Percentiles rank a stretch among this genome's conserved stretches.
Evolutionary conservation across 2,888 invertebrate genomes (phyloP).

Genomic region (Xiphydria camelus): DNA sequence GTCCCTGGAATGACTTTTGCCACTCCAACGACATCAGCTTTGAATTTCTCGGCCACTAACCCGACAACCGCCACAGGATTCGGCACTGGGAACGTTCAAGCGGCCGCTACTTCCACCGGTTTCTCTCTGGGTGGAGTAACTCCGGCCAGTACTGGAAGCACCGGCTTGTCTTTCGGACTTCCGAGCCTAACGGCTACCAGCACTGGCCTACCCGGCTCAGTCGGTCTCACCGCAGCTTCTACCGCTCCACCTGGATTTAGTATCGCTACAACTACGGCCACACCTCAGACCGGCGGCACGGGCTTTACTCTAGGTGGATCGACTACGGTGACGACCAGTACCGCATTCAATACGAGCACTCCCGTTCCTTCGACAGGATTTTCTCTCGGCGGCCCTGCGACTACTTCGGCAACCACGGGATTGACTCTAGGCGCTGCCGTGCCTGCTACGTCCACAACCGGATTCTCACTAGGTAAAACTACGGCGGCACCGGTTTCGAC

Average conservation of each 20-base stretch:
- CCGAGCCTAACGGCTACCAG: constrained; percentile 13
- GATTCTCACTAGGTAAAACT: constrained; percentile 31
- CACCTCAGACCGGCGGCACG: too few species aligned
- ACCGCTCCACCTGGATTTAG: constrained; percentile 13
- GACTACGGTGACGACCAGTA: constrained; percentile 11
- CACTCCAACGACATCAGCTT: constrained; percentile 21
- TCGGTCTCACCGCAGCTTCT: constrained; percentile 13
- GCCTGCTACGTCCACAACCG: constrained; percentile 32
- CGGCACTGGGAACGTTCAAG: constrained; percentile 24
- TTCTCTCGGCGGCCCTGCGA: constrained; percentile 15
- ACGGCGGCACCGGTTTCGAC: constrained; percentile 29
- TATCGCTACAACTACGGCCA: too few species aligned
- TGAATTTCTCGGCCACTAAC: constrained; percentile 18
- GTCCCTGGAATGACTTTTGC: constrained; percentile 10
- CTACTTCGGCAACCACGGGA: constrained; percentile 16
- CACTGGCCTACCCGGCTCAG: too few species aligned
- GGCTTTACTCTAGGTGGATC: too few species aligned
- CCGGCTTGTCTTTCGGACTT: constrained; percentile 18
- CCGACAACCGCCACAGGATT: constrained; percentile 25
- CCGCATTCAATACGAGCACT: constrained; percentile 36
- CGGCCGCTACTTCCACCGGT: constrained; percentile 20
- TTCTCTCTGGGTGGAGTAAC: constrained; percentile 12
- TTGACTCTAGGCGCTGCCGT: constrained; percentile 26
- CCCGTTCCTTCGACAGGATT: constrained; percentile 17
- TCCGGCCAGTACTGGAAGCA: constrained; percentile 11